Evolutionary conservation across 2,797 vertebrate genomes (phyloP), one percentile per base, ranked within the genome.

Genomic region (Acanthurus leucopareius): DNA sequence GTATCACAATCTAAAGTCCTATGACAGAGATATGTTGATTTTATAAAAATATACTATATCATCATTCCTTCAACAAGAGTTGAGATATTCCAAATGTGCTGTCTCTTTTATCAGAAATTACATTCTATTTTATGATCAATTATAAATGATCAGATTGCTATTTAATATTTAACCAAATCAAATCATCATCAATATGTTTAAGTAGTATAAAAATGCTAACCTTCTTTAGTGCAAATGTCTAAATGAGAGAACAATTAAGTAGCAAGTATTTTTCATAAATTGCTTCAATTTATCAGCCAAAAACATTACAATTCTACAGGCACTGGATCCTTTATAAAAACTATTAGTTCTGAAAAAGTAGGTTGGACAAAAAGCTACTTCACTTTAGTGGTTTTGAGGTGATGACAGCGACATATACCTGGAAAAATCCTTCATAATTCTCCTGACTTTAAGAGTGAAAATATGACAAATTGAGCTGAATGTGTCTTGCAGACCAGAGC

Each of bases 211-310:
- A 86, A 79, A 80, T 17, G 44, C 66, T 62, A 32, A 59, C 16
- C 10, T 79, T 57, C 54, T 25, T 75, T 86, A 86, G 88, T 91
- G 89, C 91, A 92, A 89, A 87, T 44, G 51, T 78, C 75, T 79
- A 83, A 86, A 87, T 59, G 10, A 42, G 54, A 86, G 38, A 83
- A 58, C n/a, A 60, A 7, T 8, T 7, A 9, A 89, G 87, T 85
- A 87, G 81, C 70, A 85, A 74, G 84, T 4, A 32, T 53, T 66
- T 7, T 61, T 15, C 19, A 40, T 0, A 63, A 78, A 73, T 38
- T 51, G 57, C 45, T 66, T 48, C 16, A 10, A 40, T 78, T 83
- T 75, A 69, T 84, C 87, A 83, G 71, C 52, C 61, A 59, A 73
- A 77, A 76, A 70, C 32, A 45, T 79, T 25, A 22, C 28, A 61